Conservation (phyloP, 1,140 invertebrate genomes). For the Arion vulgaris region DNA sequence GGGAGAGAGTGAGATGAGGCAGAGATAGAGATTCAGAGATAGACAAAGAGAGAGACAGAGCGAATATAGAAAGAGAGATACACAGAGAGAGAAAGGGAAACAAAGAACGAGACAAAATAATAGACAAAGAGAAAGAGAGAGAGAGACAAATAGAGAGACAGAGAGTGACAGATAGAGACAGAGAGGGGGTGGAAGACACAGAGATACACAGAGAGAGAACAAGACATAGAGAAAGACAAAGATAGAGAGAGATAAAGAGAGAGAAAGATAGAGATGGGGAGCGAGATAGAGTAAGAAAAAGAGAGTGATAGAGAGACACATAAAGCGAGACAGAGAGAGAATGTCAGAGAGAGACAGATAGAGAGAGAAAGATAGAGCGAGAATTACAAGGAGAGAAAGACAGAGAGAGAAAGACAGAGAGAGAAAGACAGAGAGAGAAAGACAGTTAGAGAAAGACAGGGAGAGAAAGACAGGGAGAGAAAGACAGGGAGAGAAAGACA, state of each 20-base stretch:
- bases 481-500: too few species aligned
- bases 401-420: neutral
- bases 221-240: too few species aligned
- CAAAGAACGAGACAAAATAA: neutral
- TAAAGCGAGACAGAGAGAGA: conserved; percentile 29
- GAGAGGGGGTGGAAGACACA: too few species aligned
- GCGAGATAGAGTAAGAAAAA: conserved; percentile 20
- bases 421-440: conserved; percentile 8
- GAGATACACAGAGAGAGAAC: too few species aligned
- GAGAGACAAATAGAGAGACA: too few species aligned
- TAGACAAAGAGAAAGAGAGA: neutral
- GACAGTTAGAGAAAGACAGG: too few species aligned
- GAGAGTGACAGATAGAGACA: too few species aligned
- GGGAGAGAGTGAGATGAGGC: too few species aligned
- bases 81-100: conserved; percentile 16
- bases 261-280: neutral
- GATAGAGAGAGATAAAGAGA: neutral
- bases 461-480: too few species aligned
- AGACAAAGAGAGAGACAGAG: conserved; percentile 18
- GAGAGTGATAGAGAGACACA: conserved; percentile 41
- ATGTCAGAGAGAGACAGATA: conserved; percentile 15
- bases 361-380: conserved; percentile 22
- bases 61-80: too few species aligned
- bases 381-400: conserved; percentile 7
- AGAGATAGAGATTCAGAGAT: neutral